Evolutionary conservation across 2,113 vertebrate genomes (phyloP).

Genomic region (Amphiprion percula): DNA sequence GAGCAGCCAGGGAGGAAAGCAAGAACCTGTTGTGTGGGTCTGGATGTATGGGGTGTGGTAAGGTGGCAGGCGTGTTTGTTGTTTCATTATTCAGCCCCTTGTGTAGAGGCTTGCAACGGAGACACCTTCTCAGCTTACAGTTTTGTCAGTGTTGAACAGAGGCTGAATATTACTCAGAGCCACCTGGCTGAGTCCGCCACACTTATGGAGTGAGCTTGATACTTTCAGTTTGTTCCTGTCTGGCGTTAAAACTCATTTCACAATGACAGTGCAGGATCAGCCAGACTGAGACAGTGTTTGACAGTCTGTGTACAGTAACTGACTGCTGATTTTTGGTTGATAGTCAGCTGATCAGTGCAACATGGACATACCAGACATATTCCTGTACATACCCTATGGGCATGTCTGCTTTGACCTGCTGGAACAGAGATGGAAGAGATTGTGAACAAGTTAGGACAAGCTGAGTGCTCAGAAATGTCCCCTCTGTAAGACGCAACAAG

Average conservation of each 20-base stretch:
- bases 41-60: constrained; percentile 69
- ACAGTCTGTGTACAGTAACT: not conserved
- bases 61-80: constrained; percentile 71
- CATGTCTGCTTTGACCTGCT: constrained; percentile 67
- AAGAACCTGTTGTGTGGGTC: constrained; percentile 79
- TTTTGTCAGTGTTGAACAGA: not conserved
- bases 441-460: constrained; percentile 63
- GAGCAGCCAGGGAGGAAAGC: constrained; percentile 1
- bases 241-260: not conserved
- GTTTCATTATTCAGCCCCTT: constrained; percentile 36
- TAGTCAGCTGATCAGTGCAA: constrained; percentile 29
- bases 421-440: constrained; percentile 52
- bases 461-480: constrained; percentile 24
- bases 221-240: not conserved
- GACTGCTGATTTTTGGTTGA: not conserved
- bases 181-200: not conserved
- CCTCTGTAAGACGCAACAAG: not conserved
- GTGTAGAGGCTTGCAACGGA: constrained; percentile 15
- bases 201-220: not conserved
- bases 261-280: too few species aligned
- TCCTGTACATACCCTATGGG: constrained; percentile 34
- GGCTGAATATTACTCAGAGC: not conserved
- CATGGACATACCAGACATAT: constrained; percentile 60
- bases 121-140: constrained; percentile 56
- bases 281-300: not conserved